A percentile compares a stretch with the other conserved stretches of the same genome.
phyloP scores from a whole-genome alignment of 2,888 invertebrate genomes.

The Meiosimyza platycephala region DNA sequence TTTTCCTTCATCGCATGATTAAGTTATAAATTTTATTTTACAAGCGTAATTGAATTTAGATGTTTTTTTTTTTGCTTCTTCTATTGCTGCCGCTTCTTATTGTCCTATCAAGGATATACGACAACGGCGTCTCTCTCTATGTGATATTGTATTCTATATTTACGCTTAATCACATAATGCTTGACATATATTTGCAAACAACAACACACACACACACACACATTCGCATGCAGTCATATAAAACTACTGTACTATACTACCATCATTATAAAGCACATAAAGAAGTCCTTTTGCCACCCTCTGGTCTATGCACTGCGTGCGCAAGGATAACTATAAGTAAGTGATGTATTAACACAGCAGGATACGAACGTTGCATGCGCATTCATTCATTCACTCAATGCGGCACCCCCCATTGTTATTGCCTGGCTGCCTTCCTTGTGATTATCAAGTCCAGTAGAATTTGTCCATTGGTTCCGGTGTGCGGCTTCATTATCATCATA shows the following conservation, averaged over 20 bases:
- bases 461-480: constrained; percentile 35
- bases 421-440: not conserved
- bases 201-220: not conserved
- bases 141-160: not conserved
- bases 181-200: constrained; percentile 26
- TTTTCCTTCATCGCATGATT: constrained; percentile 42
- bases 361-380: constrained; percentile 32
- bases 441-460: not conserved
- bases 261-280: constrained; percentile 22
- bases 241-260: not conserved
- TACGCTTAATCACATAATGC: constrained; percentile 25
- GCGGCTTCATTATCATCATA: constrained; percentile 30
- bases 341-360: constrained; percentile 48
- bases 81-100: not conserved
- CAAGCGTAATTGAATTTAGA: constrained; percentile 46
- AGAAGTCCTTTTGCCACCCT: constrained; percentile 11
- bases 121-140: no score
- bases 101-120: not conserved
- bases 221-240: not conserved
- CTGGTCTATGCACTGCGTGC: constrained; percentile 1
- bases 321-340: constrained; percentile 42
- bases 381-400: not conserved
- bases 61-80: constrained; percentile 38
- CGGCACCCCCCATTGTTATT: constrained; percentile 23
- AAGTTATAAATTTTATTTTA: constrained; percentile 44